A percentile compares a stretch with the other conserved stretches of the same genome.
phyloP scores from a whole-genome alignment of 2,888 invertebrate species.

The Cylindroiulus punctatus region DNA sequence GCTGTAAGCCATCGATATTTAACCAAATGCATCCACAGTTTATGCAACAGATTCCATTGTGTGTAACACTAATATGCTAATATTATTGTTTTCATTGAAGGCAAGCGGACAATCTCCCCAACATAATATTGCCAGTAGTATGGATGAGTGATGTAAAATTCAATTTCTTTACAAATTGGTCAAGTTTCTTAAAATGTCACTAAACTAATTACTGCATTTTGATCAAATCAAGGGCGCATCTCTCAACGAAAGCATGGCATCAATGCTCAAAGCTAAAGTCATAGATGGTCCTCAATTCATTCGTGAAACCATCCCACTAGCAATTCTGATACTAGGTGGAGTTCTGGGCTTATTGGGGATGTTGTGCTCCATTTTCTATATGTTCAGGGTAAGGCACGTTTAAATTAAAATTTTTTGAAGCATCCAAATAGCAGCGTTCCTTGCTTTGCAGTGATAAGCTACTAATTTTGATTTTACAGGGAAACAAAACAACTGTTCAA shows the following conservation, averaged over 20 bases:
- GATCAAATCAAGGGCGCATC: background rate
- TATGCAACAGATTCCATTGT: no score
- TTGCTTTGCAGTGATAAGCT: background rate
- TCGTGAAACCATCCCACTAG: background rate
- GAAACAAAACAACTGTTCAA: background rate
- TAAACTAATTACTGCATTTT: background rate
- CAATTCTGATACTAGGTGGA: background rate
- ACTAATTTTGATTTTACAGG: background rate
- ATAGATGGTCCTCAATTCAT: background rate
- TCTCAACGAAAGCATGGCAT: background rate
- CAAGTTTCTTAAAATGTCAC: background rate
- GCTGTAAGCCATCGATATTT: no score
- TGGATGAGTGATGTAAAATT: conserved; percentile 51
- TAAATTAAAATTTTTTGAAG: background rate
- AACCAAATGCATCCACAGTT: no score
- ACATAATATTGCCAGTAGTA: conserved; percentile 39
- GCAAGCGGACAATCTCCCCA: background rate
- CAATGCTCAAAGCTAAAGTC: conserved; percentile 39
- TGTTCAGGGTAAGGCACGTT: conserved; percentile 29
- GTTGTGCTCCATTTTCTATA: conserved; percentile 1
- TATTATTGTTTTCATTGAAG: background rate
- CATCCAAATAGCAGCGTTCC: background rate
- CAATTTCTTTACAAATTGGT: background rate
- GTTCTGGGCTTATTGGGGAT: conserved; percentile 16
- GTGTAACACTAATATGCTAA: no score